Evolutionary conservation across 2,888 invertebrate genomes (phyloP).

Genomic region (Cecidostiba fungosa): DNA sequence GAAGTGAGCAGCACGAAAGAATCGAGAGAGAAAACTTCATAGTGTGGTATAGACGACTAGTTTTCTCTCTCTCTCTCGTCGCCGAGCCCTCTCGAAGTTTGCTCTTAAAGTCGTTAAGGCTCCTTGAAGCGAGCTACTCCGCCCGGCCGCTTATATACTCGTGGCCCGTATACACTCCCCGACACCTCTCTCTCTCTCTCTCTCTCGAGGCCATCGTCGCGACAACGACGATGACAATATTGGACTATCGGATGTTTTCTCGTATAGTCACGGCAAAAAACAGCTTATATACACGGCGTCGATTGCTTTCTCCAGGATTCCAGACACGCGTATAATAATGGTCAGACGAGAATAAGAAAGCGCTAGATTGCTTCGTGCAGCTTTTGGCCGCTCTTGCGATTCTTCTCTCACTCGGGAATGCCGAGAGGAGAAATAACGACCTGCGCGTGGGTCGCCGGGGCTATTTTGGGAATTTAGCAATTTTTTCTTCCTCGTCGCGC

Average conservation of each 20-base stretch:
- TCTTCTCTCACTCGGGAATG: conserved; percentile 1
- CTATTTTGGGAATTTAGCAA: conserved; percentile 36
- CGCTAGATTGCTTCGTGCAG: conserved; percentile 33
- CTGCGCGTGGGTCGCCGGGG: background rate
- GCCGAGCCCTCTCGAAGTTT: conserved; percentile 51
- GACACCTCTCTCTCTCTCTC: background rate
- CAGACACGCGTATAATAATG: conserved; percentile 44
- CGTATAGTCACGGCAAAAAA: background rate
- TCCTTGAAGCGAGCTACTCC: conserved; percentile 53
- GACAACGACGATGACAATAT: conserved; percentile 45
- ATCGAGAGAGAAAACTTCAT: background rate
- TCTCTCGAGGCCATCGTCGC: conserved; percentile 8
- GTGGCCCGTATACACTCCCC: conserved; percentile 14
- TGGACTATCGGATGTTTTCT: conserved; percentile 49
- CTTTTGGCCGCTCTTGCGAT: background rate
- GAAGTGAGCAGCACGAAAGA: conserved; percentile 33
- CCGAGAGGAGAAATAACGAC: background rate
- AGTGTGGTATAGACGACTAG: conserved; percentile 28
- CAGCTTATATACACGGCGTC: background rate
- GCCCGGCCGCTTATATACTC: conserved; percentile 19
- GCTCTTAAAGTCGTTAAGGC: conserved; percentile 61
- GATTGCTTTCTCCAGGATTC: conserved; percentile 53
- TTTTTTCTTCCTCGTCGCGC: background rate
- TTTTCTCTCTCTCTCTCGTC: conserved; percentile 35
- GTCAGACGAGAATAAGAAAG: conserved; percentile 44